Base-by-base conservation (phyloP, 2,797 vertebrate species). In the Bradypodion ventrale region DNA sequence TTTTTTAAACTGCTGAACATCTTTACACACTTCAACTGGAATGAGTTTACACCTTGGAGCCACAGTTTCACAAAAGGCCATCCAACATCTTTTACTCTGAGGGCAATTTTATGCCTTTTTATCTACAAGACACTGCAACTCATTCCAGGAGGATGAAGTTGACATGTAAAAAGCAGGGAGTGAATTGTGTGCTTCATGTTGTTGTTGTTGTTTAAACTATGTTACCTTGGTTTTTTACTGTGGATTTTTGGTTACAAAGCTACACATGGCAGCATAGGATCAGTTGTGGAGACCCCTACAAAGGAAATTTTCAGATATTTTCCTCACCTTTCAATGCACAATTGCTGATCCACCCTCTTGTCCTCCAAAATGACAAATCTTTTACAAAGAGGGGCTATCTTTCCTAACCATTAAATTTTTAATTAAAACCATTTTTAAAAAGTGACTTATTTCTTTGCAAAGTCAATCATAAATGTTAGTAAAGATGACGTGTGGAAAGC, bases 81-180 rank as follows among this genome's bases (percentile, higher is more conserved):
- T 37, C 82, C 88, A 88, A 87, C 46, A 83, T 37, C 90, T 70
- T 80, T 72, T 72, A 32, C 52, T 79, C 85, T 85, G 86, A 89
- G 85, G 75, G 76, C 59, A 80, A 87, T 91, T 88, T 91, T 94
- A 95, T 93, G 93, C 91, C 93, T 94, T 93, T 92, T 84, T 56
- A 85, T 88, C 90, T 88, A 88, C 83, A 83, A 56, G 88, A 90
- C 92, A 79, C 87, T 84, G 90, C 78, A 87, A 85, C 85, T 93
- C 84, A 63, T 63, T 88, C 91, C 77, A 87, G 87, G 65, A 42
- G 79, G 82, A 80, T 19, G 37, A 59, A 78, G 88, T 49, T 7
- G 49, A 78, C 59, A 75, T 29, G 79, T 66, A 83, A 78, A 80
- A 73, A 88, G 75, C 13, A 0, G 76, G 84, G 78, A 88, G 2